Base-by-base conservation (phyloP, 2,797 vertebrate species). In the Macropus fuliginosus region DNA sequence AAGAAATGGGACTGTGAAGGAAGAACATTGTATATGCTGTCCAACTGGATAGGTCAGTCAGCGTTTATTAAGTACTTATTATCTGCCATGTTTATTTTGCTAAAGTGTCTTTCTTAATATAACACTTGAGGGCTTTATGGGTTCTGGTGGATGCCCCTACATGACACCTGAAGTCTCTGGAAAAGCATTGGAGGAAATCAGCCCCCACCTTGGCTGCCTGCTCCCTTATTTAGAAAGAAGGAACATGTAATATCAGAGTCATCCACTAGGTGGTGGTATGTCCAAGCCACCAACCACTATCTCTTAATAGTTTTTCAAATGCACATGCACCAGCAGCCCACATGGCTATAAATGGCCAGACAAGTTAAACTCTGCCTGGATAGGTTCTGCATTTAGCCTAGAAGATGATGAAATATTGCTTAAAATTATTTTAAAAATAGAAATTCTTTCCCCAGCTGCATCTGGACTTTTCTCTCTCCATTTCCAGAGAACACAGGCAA, bases 151-250 rank as follows among this genome's bases (percentile, higher is more conserved):
- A 9, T 81, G 40, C 40, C 2, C 40, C 18, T 21, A 81, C 11
- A 46, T 10, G 21, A 81, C 40, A 81, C 21, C 24, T 46, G 40
- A 46, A 27, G 29, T 81, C 3, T 46, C 74, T 66, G 62, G 62
- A 66, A 62, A 62, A 74, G 10, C 28, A 12, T 29, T 59, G 27
- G 24, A 56, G 31, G 31, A 66, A 62, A 66, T 31, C 12, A 34
- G 4, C 34, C 12, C n/a, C 12, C 14, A 21, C 21, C 40, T 3
- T 8, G 62, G 66, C 66, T 21, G 14, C 5, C 0, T 0, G 16
- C 16, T 74, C 14, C n/a, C n/a, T 74, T 21, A 74, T 21, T 40
- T 40, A 74, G 34, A 74, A 74, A 81, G 66, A 18, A 6, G 40
- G n/a, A 24, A 34, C 40, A 46, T 4, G n/a, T 40, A 40, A 46